Percentiles rank a stretch among this genome's conserved stretches.
Evolutionary conservation across 2,888 invertebrate species (phyloP).

Genomic region (Harpagoxenus sublaevis): DNA sequence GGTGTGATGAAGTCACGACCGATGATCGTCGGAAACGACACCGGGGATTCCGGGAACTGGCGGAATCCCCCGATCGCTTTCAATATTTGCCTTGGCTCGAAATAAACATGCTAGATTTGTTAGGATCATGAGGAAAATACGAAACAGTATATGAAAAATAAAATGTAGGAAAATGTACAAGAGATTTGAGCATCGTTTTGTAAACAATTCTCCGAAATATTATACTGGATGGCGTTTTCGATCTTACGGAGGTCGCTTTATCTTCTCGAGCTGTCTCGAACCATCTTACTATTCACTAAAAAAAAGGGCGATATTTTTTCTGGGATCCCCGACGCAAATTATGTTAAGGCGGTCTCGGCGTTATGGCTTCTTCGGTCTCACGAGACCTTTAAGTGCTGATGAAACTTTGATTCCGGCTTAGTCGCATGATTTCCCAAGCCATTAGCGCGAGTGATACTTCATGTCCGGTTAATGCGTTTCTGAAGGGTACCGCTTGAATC

Average conservation of each 20-base stretch:
- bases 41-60: no score
- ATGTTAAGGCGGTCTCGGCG: not conserved
- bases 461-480: not conserved
- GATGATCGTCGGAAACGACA: no score
- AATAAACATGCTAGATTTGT: no score
- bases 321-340: constrained; percentile 33
- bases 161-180: not conserved
- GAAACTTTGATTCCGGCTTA: constrained; percentile 44
- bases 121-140: no score
- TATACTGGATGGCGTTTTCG: not conserved
- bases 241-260: constrained; percentile 17
- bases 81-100: no score
- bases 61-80: no score
- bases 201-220: constrained; percentile 13
- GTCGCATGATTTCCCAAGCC: constrained; percentile 20
- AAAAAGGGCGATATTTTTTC: constrained; percentile 32
- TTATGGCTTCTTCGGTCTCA: constrained; percentile 24
- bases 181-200: not conserved
- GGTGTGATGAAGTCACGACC: no score
- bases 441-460: constrained; percentile 11
- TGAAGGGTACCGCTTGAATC: not conserved
- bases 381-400: constrained; percentile 42
- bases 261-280: not conserved
- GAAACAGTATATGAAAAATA: not conserved
- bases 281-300: not conserved